Evolutionary conservation across 2,888 invertebrate genomes (phyloP).

Genomic region (Drosophila mayaguana): DNA sequence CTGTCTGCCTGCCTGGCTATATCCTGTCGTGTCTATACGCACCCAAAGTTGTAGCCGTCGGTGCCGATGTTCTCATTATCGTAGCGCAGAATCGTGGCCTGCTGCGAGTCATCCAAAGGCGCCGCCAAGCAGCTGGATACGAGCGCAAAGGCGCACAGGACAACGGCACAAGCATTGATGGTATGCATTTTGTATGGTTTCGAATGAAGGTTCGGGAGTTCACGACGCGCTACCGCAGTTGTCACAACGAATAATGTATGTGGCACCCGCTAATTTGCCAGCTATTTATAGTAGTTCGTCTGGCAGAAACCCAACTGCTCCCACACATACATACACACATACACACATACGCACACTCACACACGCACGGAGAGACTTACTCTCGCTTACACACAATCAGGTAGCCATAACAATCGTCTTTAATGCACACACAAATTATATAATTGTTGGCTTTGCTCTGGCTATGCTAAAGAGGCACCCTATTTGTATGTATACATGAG

Average conservation of each 20-base stretch:
- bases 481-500: not conserved
- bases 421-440: slow-evolving; percentile 52
- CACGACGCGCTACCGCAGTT: slow-evolving; percentile 54
- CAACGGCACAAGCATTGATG: slow-evolving; percentile 56
- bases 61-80: slow-evolving; percentile 86
- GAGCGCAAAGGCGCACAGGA: slow-evolving; percentile 63
- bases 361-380: not conserved
- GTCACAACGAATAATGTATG: slow-evolving; percentile 68
- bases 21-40: slow-evolving; percentile 32
- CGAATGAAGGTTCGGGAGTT: slow-evolving; percentile 2
- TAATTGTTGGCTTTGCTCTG: slow-evolving; percentile 42
- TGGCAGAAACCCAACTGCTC: slow-evolving; percentile 21
- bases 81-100: slow-evolving; percentile 87
- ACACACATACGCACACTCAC: slow-evolving; percentile 13
- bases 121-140: slow-evolving; percentile 65
- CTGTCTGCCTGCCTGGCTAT: not conserved
- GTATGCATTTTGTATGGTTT: slow-evolving; percentile 68
- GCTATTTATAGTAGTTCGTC: slow-evolving; percentile 66
- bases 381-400: slow-evolving; percentile 20
- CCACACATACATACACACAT: slow-evolving; percentile 19
- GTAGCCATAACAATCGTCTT: slow-evolving; percentile 44
- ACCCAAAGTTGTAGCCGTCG: slow-evolving; percentile 82
- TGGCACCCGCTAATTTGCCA: slow-evolving; percentile 53
- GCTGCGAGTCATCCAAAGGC: slow-evolving; percentile 82
- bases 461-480: slow-evolving; percentile 11